Evolutionary conservation across 2,888 invertebrate species (phyloP).

Genomic region (Metallyticus violacea): DNA sequence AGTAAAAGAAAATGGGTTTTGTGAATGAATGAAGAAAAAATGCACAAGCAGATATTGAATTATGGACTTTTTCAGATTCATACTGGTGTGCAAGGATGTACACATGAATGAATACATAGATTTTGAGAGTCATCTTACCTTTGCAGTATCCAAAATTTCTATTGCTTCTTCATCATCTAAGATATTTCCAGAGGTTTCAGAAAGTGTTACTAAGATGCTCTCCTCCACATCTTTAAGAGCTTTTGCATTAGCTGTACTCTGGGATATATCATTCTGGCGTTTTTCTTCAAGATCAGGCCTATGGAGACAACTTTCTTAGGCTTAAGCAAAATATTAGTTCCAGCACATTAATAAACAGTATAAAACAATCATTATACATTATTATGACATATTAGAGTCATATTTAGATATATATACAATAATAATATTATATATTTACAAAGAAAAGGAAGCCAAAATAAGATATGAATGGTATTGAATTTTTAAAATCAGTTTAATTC

Average conservation of each 20-base stretch:
- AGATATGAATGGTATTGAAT: too few species aligned
- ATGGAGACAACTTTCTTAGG: not conserved
- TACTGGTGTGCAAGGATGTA: not conserved
- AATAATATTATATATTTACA: too few species aligned
- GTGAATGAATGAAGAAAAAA: not conserved
- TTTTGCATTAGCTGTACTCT: slow-evolving; percentile 75
- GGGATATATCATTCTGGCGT: slow-evolving; percentile 72
- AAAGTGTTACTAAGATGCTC: slow-evolving; percentile 79
- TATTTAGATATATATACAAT: too few species aligned
- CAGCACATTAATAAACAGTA: too few species aligned
- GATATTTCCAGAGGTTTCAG: slow-evolving; percentile 81
- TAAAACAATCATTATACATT: too few species aligned
- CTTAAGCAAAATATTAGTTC: too few species aligned
- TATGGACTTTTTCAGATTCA: not conserved
- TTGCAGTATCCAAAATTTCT: slow-evolving; percentile 81
- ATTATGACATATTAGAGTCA: too few species aligned
- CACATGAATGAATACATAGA: not conserved
- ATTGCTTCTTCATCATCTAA: slow-evolving; percentile 89
- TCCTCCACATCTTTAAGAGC: slow-evolving; percentile 84
- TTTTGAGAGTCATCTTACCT: too few species aligned
- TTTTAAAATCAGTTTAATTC: too few species aligned
- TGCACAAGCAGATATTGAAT: not conserved
- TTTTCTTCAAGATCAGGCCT: slow-evolving; percentile 78
- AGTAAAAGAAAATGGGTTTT: not conserved
- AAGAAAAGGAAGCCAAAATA: too few species aligned